Conservation (phyloP, 2,888 invertebrate species). For the Hybos culiciformis region DNA sequence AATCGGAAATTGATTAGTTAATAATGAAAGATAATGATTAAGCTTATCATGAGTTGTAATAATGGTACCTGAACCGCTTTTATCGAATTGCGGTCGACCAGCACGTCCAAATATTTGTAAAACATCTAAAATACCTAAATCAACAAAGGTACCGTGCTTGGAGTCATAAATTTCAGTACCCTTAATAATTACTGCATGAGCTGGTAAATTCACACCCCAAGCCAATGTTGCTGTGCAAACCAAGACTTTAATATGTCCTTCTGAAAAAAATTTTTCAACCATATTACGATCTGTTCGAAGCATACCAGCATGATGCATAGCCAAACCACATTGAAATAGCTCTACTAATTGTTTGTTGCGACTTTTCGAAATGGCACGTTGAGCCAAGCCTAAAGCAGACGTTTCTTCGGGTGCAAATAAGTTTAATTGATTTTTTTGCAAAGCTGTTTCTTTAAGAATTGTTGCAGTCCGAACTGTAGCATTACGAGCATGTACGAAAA, state of each 20-base stretch:
- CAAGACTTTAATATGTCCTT: slow-evolving; percentile 75
- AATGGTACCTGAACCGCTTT: slow-evolving; percentile 85
- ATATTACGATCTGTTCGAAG: slow-evolving; percentile 71
- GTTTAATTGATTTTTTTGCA: slow-evolving; percentile 55
- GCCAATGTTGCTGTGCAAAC: slow-evolving; percentile 97
- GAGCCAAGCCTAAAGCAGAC: slow-evolving; percentile 50
- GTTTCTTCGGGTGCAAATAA: slow-evolving; percentile 54
- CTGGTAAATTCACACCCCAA: slow-evolving; percentile 99
- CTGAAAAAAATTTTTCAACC: slow-evolving; percentile 81
- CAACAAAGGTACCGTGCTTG: slow-evolving; percentile 83
- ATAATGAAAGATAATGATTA: slow-evolving; percentile 79
- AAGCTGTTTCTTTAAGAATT: slow-evolving; percentile 67
- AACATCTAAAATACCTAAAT: slow-evolving; percentile 93
- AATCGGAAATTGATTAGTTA: slow-evolving; percentile 95
- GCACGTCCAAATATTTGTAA: slow-evolving; percentile 97
- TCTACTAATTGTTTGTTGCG: slow-evolving; percentile 72
- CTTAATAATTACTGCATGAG: slow-evolving; percentile 77
- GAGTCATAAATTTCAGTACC: slow-evolving; percentile 92
- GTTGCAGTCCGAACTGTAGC: slow-evolving; percentile 85
- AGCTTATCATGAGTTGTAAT: slow-evolving; percentile 88
- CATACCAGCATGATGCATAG: slow-evolving; percentile 96
- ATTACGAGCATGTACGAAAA: slow-evolving; percentile 96
- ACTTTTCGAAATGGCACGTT: slow-evolving; percentile 54
- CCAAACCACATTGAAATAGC: slow-evolving; percentile 74
- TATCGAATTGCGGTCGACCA: slow-evolving; percentile 95